These are phyloP conservation scores for Muscicapa adusta DNA, from an alignment of 2,113 vertebrate species.

Conservation along the genomic window DNA sequence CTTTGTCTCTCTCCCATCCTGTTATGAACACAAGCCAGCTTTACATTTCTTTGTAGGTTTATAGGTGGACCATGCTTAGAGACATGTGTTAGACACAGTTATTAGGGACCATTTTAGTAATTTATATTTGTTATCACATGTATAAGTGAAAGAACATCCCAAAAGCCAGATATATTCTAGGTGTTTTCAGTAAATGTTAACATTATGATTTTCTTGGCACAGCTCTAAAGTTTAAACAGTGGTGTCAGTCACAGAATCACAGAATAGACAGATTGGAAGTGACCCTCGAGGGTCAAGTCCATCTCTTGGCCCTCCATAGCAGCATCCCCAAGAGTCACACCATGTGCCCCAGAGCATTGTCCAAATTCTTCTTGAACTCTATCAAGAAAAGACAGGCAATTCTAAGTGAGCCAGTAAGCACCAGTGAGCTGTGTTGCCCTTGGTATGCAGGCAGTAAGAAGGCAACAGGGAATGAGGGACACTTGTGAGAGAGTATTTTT, in stretches of 20 bases:
- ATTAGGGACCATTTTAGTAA: neutral
- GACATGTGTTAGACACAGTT: neutral
- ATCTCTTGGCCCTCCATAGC: neutral
- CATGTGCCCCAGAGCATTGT: fast-evolving
- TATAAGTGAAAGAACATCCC: neutral
- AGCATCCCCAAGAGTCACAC: neutral
- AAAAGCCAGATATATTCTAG: neutral
- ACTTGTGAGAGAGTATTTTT: neutral
- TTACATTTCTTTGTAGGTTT: neutral
- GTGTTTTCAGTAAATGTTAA: neutral
- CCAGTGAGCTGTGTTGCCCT: neutral
- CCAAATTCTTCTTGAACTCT: neutral
- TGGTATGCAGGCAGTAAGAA: neutral
- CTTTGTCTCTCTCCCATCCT: neutral
- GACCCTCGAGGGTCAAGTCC: neutral
- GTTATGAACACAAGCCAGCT: neutral
- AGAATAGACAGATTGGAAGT: neutral
- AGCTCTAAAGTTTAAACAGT: neutral
- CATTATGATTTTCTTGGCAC: neutral
- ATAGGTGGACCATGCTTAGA: neutral
- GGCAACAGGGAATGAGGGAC: neutral
- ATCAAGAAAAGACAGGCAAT: neutral
- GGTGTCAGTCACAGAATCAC: neutral
- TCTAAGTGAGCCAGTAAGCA: neutral
- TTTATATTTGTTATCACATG: neutral